Percentiles rank a stretch among this genome's conserved stretches.
phyloP scores from a whole-genome alignment of 2,797 vertebrate genomes.

The Corythornis leucogaster region DNA sequence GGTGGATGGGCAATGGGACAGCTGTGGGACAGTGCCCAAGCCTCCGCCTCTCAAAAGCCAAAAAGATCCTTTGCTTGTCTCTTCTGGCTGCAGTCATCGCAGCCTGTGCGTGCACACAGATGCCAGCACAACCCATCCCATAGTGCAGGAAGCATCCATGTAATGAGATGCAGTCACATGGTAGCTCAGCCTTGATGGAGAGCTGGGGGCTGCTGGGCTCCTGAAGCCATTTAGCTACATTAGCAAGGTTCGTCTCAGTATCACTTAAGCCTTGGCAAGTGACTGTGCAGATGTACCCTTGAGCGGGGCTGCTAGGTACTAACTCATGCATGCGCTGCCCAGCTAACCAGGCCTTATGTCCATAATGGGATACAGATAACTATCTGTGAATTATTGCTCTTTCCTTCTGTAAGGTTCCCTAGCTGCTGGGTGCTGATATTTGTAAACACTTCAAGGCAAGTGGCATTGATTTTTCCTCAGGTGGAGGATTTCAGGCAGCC shows the following conservation, averaged over 20 bases:
- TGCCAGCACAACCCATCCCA: background rate
- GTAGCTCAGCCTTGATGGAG: background rate
- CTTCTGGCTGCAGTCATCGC: background rate
- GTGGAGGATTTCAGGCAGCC: conserved; percentile 45
- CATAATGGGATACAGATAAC: background rate
- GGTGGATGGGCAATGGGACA: background rate
- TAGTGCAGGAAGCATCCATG: background rate
- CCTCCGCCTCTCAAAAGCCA: background rate
- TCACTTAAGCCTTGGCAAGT: background rate
- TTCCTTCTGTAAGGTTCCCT: background rate
- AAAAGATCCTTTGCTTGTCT: background rate
- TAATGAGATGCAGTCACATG: conserved; percentile 36
- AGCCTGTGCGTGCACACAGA: background rate
- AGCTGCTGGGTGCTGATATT: background rate
- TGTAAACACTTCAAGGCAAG: background rate
- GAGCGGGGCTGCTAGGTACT: background rate
- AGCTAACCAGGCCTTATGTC: background rate
- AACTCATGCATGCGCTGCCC: rapidly evolving
- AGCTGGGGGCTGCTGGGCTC: conserved; percentile 14
- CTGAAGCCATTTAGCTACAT: background rate
- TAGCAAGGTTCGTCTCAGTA: background rate
- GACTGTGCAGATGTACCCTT: background rate
- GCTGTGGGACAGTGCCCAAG: background rate
- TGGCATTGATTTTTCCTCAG: conserved; percentile 41
- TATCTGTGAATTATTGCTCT: conserved; percentile 27